These are phyloP conservation scores for Apogon talboti DNA, from an alignment of 2,797 vertebrate species.

Conservation along the genomic window DNA sequence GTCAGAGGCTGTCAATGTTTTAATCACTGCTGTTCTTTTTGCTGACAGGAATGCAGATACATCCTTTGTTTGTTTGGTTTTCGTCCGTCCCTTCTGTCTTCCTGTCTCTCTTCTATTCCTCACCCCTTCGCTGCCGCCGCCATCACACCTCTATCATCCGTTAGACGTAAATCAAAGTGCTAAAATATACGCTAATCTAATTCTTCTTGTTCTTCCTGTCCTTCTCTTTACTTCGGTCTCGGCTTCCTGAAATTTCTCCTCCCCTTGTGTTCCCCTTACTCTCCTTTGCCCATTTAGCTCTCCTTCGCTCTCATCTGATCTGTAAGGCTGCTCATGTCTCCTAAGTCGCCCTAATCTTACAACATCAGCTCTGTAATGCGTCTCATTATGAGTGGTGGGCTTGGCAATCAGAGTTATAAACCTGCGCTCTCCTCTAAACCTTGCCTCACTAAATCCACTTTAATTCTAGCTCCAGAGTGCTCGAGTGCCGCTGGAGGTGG, in stretches of 20 bases:
- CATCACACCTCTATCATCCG: neutral
- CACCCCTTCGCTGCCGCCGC: neutral
- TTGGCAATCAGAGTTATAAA: conserved; percentile 80
- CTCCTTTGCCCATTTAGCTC: neutral
- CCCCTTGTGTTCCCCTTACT: conserved; percentile 2
- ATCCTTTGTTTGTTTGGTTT: conserved; percentile 27
- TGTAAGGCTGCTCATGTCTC: conserved; percentile 61
- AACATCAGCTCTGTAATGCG: conserved; percentile 82
- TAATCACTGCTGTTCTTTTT: conserved; percentile 43
- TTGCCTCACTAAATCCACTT: conserved; percentile 71
- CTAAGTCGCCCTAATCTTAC: conserved; percentile 80
- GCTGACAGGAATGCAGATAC: conserved; percentile 60
- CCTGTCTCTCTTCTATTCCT: neutral
- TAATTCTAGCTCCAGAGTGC: conserved; percentile 58
- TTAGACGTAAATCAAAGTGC: conserved; percentile 11
- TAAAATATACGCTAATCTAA: neutral
- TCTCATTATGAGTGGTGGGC: conserved; percentile 78
- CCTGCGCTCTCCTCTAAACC: conserved; percentile 57
- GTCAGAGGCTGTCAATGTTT: conserved; percentile 68
- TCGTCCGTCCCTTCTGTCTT: conserved; percentile 2
- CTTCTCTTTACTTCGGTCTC: neutral
- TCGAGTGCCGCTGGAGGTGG: conserved; percentile 29
- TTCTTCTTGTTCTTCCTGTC: neutral
- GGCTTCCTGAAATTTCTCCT: neutral
- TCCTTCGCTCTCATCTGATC: conserved; percentile 32